Evolutionary conservation across 2,888 invertebrate genomes (phyloP), one percentile per base, ranked within the genome.

Genomic region (Teinopalpus imperialis): DNA sequence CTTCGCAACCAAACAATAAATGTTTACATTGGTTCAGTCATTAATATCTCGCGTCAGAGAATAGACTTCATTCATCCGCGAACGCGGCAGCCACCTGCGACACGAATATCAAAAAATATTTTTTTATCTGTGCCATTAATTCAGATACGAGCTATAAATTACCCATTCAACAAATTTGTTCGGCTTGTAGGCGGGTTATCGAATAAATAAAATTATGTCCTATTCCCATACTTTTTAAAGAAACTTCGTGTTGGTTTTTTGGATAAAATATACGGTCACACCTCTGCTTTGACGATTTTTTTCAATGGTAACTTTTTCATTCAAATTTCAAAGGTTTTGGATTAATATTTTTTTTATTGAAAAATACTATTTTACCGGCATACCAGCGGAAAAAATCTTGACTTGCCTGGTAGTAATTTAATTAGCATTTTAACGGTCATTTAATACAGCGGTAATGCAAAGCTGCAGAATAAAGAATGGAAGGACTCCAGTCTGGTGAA

Each of bases 151-250:
- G 51, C 74, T 67, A 87, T 86, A 85, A 85, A 86, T 85, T 82
- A 69, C 72, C 72, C 63, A 75, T 85, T 81, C 72, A 80, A 57
- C 60, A 49, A 81, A 87, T 87, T 83, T 86, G 87, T 82, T 71
- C 56, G 62, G 59, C 57, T 61, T 52, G 83, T 82, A 81, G 87
- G 87, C 87, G 87, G 87, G 85, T 80, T 71, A 54, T 59, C 49
- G 49, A 59, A 64, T 66, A 57, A 64, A 61, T 60, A 59, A 60
- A 54, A 54, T 52, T 47, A 43, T 34, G 70, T 57, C 49, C 39
- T 65, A 61, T 44, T 57, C 55, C 48, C 55, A 58, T 39, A 40
- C 39, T 50, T 49, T 48, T 31, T 18, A 64, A 56, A 61, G 60
- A 63, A 54, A 51, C 35, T 27, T 48, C 9, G 49, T 56, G 53